A percentile compares a stretch with the other conserved stretches of the same genome.
phyloP scores from a whole-genome alignment of 2,797 vertebrate species.

The Takifugu rubripes region DNA sequence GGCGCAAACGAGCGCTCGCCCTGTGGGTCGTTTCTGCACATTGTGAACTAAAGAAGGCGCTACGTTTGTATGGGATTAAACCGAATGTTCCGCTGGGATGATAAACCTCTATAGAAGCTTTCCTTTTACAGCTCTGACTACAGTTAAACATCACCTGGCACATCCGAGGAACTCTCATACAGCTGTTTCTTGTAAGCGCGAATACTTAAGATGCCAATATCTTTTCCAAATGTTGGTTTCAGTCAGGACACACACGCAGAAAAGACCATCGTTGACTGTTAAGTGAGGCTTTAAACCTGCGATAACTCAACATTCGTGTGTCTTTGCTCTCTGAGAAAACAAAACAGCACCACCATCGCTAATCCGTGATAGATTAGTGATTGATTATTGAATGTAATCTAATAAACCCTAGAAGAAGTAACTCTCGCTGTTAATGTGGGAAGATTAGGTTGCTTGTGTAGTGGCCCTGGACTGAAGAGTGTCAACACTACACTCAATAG shows the following conservation, averaged over 20 bases:
- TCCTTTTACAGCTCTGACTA: slow-evolving; percentile 16
- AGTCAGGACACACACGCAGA: slow-evolving; percentile 55
- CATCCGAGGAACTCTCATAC: slow-evolving; percentile 42
- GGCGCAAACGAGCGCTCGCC: no score
- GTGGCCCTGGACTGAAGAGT: slow-evolving; percentile 61
- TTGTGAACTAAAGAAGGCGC: no score
- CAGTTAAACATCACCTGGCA: slow-evolving; percentile 18
- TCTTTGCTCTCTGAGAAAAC: not conserved
- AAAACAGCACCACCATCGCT: slow-evolving; percentile 13
- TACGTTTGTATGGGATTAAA: no score
- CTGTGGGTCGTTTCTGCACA: no score
- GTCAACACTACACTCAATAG: slow-evolving; percentile 72
- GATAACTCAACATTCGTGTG: no score
- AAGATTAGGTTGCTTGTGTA: slow-evolving; percentile 64
- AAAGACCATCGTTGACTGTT: slow-evolving; percentile 28
- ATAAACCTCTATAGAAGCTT: no score
- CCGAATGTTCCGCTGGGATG: no score
- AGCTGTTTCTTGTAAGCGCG: slow-evolving; percentile 84
- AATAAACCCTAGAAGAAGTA: slow-evolving; percentile 59
- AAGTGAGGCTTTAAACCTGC: slow-evolving; percentile 6
- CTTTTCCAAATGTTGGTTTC: slow-evolving; percentile 73
- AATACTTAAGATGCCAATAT: slow-evolving; percentile 76
- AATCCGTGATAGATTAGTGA: slow-evolving; percentile 34
- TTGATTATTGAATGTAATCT: slow-evolving; percentile 56
- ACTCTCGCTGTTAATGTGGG: slow-evolving; percentile 65